These are phyloP conservation scores for Aleadryas rufinucha DNA, from an alignment of 2,113 vertebrate genomes.

Conservation along the genomic window DNA sequence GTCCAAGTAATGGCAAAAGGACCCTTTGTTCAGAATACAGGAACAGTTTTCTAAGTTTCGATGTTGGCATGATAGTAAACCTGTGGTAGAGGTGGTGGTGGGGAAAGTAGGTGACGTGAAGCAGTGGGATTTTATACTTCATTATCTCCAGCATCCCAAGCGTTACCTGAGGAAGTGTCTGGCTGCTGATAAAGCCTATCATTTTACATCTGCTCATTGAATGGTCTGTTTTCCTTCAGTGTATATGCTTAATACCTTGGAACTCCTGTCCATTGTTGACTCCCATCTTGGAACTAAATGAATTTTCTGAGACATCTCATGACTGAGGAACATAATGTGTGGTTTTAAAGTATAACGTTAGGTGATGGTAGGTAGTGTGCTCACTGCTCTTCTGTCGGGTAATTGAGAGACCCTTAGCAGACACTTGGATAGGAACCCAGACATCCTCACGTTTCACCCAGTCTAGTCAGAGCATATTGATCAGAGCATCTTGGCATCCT, in stretches of 20 bases:
- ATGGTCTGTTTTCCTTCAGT: neutral
- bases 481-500: neutral
- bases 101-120: neutral
- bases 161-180: neutral
- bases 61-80: neutral
- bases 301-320: neutral
- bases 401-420: neutral
- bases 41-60: neutral
- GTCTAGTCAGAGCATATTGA: neutral
- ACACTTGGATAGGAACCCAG: neutral
- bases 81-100: neutral
- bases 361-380: neutral
- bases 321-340: neutral
- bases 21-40: neutral
- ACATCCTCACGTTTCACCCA: neutral
- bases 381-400: neutral
- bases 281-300: neutral
- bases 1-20: neutral
- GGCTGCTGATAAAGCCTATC: neutral
- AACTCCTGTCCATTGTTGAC: neutral
- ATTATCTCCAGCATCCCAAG: neutral
- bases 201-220: neutral
- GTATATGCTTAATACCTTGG: neutral
- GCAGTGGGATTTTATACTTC: neutral
- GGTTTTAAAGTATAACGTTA: neutral